Conservation (phyloP, 2,797 vertebrate genomes). For the Coluber constrictor region DNA sequence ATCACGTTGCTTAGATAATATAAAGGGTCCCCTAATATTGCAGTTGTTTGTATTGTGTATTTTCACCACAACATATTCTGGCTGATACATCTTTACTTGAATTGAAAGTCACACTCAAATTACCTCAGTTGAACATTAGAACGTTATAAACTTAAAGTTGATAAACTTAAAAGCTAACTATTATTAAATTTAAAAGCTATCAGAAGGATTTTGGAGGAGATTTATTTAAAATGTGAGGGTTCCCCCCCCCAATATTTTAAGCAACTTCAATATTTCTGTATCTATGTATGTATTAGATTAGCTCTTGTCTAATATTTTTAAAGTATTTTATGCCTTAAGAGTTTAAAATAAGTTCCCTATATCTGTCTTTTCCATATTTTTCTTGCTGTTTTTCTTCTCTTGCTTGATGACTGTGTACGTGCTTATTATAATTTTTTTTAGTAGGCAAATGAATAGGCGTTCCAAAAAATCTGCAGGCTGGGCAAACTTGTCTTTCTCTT, state of each 20-base stretch:
- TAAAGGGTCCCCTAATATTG: background rate
- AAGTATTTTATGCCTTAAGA: background rate
- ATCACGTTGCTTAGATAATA: background rate
- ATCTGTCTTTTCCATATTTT: background rate
- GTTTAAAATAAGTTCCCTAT: background rate
- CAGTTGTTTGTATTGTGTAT: background rate
- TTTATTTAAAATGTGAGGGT: background rate
- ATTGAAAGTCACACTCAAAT: background rate
- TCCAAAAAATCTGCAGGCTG: conserved; percentile 52
- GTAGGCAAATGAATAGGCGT: conserved; percentile 44
- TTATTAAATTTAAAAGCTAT: background rate
- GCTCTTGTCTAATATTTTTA: background rate
- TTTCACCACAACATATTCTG: background rate
- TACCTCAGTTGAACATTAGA: background rate
- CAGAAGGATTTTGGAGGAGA: background rate
- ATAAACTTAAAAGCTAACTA: background rate
- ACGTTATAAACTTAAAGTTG: background rate
- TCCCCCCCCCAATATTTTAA: background rate
- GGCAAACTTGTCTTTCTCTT: conserved; percentile 59
- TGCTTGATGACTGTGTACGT: background rate
- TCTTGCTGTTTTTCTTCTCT: background rate
- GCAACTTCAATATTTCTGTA: background rate
- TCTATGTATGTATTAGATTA: background rate
- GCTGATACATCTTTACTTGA: background rate
- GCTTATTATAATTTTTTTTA: conserved; percentile 36